These are phyloP conservation scores for Maconellicoccus hirsutus DNA, from an alignment of 1,140 invertebrate species.

Conservation along the genomic window DNA sequence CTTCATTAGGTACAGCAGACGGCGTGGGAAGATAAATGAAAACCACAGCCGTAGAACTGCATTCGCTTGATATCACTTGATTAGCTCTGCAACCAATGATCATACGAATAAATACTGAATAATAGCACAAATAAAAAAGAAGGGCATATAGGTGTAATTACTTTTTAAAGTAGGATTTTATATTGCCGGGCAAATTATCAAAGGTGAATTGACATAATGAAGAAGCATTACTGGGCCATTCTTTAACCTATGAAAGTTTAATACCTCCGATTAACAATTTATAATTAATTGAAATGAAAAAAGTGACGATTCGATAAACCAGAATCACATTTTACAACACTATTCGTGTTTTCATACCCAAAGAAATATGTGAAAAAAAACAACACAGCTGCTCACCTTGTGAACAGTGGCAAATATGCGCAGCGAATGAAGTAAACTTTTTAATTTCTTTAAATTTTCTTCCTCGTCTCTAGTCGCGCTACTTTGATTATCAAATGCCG, in stretches of 20 bases:
- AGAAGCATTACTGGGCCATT: constrained; percentile 5
- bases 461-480: constrained; percentile 11
- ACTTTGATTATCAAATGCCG: constrained; percentile 34
- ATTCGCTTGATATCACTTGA: constrained; percentile 58
- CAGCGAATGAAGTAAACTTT: constrained; percentile 42
- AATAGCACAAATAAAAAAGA: background rate
- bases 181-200: background rate
- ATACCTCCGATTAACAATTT: too few species aligned
- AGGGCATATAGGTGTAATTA: background rate
- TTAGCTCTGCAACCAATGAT: constrained; percentile 61
- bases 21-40: constrained; percentile 77
- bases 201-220: background rate
- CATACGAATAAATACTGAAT: background rate
- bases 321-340: too few species aligned
- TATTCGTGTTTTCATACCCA: too few species aligned
- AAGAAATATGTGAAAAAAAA: background rate
- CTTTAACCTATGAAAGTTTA: constrained; percentile 3
- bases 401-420: constrained; percentile 51
- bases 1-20: background rate
- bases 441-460: constrained; percentile 28
- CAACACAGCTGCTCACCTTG: constrained; percentile 34
- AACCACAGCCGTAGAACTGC: constrained; percentile 58
- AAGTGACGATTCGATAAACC: background rate
- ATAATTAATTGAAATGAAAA: too few species aligned
- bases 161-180: constrained; percentile 7